Evolutionary conservation across 2,888 invertebrate species (phyloP).

Genomic region (Aradus depressus): DNA sequence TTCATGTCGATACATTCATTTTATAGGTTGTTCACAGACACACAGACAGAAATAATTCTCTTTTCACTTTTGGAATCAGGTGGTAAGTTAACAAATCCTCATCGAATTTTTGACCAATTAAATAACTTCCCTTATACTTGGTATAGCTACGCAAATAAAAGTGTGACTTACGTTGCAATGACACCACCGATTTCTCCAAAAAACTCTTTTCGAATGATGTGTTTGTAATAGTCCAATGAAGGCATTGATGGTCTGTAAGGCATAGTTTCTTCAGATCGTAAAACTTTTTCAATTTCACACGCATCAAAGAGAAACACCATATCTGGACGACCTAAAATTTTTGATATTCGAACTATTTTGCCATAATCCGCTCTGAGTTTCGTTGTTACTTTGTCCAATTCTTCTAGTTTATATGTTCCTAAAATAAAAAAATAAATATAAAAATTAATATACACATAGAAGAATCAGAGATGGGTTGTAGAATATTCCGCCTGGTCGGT

Average conservation of each 20-base stretch:
- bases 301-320: slow-evolving; percentile 63
- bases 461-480: too few species aligned
- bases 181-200: slow-evolving; percentile 57
- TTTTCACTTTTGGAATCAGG: too few species aligned
- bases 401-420: slow-evolving; percentile 53
- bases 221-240: slow-evolving; percentile 60
- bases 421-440: too few species aligned
- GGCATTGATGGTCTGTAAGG: slow-evolving; percentile 66
- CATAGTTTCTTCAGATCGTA: slow-evolving; percentile 53
- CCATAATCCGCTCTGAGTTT: slow-evolving; percentile 50
- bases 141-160: too few species aligned
- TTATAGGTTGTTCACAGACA: too few species aligned
- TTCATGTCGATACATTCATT: too few species aligned
- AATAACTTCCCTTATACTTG: too few species aligned
- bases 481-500: too few species aligned
- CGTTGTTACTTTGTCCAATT: slow-evolving; percentile 53
- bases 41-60: too few species aligned
- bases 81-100: too few species aligned
- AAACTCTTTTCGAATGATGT: slow-evolving; percentile 53
- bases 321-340: slow-evolving; percentile 56
- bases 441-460: too few species aligned
- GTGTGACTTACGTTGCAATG: slow-evolving; percentile 56
- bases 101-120: too few species aligned
- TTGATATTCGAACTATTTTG: slow-evolving; percentile 54
- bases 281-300: slow-evolving; percentile 56